A percentile compares a stretch with the other conserved stretches of the same genome.
Conservation (phyloP, 1,140 invertebrate genomes). For the Drepana arcuata region DNA sequence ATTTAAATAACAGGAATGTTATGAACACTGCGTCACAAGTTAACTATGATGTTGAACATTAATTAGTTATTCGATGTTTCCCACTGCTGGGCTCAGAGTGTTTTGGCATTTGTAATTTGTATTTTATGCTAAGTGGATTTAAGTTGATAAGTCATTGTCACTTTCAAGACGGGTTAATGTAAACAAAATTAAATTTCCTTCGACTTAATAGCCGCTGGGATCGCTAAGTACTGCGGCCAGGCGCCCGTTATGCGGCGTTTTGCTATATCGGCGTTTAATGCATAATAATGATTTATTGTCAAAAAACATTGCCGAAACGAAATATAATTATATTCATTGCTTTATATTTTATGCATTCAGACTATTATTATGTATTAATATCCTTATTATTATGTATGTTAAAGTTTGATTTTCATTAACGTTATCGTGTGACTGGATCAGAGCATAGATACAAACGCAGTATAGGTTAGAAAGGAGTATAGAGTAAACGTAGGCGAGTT, state of each 20-base stretch:
- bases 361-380: not conserved
- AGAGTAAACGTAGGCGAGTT: conserved; percentile 13
- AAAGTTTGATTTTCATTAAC: not conserved
- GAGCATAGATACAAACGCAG: conserved; percentile 11
- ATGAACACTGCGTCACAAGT: too few species aligned
- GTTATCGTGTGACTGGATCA: conserved; percentile 12
- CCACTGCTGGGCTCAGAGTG: too few species aligned
- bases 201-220: too few species aligned
- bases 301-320: conserved; percentile 14
- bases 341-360: conserved; percentile 4
- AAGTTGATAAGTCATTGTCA: not conserved
- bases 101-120: conserved; percentile 2
- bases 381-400: not conserved
- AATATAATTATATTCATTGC: conserved; percentile 1
- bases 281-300: conserved; percentile 10
- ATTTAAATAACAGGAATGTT: conserved; percentile 2
- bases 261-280: conserved; percentile 6
- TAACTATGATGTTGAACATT: conserved; percentile 21
- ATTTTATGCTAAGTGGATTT: conserved; percentile 1
- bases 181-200: too few species aligned
- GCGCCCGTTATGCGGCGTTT: too few species aligned
- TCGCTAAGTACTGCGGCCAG: too few species aligned
- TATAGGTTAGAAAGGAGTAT: conserved; percentile 1
- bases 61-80: conserved; percentile 22
- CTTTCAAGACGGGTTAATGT: too few species aligned